Evolutionary conservation across 2,797 vertebrate species (phyloP).

Genomic region (Gymnothorax javanicus): DNA sequence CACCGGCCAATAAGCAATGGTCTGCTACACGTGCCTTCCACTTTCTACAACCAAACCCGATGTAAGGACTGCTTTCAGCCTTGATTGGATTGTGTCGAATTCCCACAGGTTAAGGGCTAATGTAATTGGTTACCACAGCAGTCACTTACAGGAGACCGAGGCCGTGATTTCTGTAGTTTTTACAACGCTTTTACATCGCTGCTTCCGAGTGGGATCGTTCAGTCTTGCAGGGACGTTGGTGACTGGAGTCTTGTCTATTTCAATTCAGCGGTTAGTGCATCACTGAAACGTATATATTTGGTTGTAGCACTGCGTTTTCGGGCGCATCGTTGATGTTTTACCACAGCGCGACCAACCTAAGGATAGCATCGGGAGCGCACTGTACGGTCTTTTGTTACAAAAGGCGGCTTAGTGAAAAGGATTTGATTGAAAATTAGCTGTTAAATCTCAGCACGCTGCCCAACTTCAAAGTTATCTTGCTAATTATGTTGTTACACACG

Average conservation of each 20-base stretch:
- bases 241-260: not conserved
- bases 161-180: slow-evolving; percentile 23
- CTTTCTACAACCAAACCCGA: slow-evolving; percentile 25
- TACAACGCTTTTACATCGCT: slow-evolving; percentile 47
- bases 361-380: not conserved
- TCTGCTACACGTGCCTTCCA: slow-evolving; percentile 23
- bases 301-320: not conserved
- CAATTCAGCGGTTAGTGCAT: not conserved
- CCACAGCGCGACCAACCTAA: not conserved
- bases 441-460: not conserved
- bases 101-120: not conserved
- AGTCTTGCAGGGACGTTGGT: slow-evolving; percentile 15
- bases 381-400: not conserved
- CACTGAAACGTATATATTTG: not conserved
- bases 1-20: not conserved
- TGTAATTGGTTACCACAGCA: slow-evolving; percentile 12
- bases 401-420: slow-evolving; percentile 4
- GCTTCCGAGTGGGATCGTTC: slow-evolving; percentile 46
- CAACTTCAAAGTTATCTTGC: not conserved
- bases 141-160: not conserved
- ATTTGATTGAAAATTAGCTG: not conserved
- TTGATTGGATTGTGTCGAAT: not conserved
- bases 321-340: not conserved
- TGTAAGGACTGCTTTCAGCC: not conserved
- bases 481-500: slow-evolving; percentile 11